phyloP scores from a whole-genome alignment of 92 coral and sea anemone genomes.

The Ricordea florida region DNA sequence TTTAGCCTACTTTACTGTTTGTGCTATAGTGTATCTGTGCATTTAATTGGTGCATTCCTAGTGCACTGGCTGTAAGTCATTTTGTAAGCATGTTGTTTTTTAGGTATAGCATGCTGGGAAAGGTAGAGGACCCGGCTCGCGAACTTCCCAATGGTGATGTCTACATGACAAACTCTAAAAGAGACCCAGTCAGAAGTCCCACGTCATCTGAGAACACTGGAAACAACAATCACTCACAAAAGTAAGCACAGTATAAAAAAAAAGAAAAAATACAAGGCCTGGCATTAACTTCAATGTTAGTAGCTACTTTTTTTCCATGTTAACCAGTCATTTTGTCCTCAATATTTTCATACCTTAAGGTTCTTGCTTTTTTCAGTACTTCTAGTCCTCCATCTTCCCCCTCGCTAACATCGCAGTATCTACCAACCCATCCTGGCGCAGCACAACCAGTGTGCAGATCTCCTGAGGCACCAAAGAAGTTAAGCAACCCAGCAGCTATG shows the following conservation, averaged over 20 bases:
- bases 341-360: background rate
- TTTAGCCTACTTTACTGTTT: too few species aligned
- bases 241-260: background rate
- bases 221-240: background rate
- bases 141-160: constrained; percentile 87
- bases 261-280: too few species aligned
- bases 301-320: background rate
- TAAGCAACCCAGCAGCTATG: constrained; percentile 30
- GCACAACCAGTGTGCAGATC: constrained; percentile 47
- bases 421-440: constrained; percentile 58
- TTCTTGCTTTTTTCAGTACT: background rate
- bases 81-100: background rate
- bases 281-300: background rate
- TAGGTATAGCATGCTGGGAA: constrained; percentile 86
- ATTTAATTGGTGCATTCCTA: too few species aligned
- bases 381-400: constrained; percentile 40
- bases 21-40: too few species aligned
- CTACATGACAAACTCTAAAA: constrained; percentile 83
- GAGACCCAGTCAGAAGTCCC: constrained; percentile 54
- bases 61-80: too few species aligned
- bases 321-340: background rate
- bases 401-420: constrained; percentile 44
- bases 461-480: constrained; percentile 35
- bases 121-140: constrained; percentile 83
- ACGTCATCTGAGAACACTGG: background rate